A percentile compares a stretch with the other conserved stretches of the same genome.
These are phyloP conservation scores for Pandemis corylana DNA, from an alignment of 2,888 invertebrate genomes.

Conservation along the genomic window DNA sequence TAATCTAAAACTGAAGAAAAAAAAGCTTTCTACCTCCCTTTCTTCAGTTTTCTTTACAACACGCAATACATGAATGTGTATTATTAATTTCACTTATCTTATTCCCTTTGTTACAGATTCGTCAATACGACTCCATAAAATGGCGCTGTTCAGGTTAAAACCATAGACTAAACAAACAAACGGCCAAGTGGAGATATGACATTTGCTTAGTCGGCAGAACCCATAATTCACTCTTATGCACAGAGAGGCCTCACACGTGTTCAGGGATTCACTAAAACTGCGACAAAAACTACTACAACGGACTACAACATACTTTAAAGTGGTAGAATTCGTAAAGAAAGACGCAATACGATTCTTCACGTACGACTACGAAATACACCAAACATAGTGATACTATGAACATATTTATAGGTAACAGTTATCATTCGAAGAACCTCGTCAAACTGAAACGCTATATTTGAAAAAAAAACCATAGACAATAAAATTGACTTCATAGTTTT, in stretches of 20 bases:
- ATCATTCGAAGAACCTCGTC: slow-evolving; percentile 76
- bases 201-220: slow-evolving; percentile 36
- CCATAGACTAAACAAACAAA: slow-evolving; percentile 20
- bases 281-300: slow-evolving; percentile 76
- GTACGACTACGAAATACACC: slow-evolving; percentile 77
- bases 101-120: slow-evolving; percentile 33
- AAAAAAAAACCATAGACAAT: slow-evolving; percentile 56
- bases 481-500: slow-evolving; percentile 46
- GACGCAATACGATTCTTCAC: slow-evolving; percentile 81
- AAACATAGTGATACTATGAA: slow-evolving; percentile 74
- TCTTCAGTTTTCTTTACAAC: too few relatives aligned
- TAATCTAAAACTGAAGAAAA: too few relatives aligned
- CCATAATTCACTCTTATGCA: slow-evolving; percentile 70
- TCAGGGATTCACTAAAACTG: slow-evolving; percentile 78
- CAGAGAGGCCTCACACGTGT: slow-evolving; percentile 73
- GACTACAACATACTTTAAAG: slow-evolving; percentile 77
- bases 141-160: slow-evolving; percentile 29
- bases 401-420: slow-evolving; percentile 77
- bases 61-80: neutral
- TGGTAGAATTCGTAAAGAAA: slow-evolving; percentile 79
- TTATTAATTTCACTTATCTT: neutral
- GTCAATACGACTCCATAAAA: slow-evolving; percentile 4
- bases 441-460: slow-evolving; percentile 68
- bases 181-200: slow-evolving; percentile 20
- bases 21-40: too few relatives aligned